Conservation (phyloP, 92 coral and sea anemone species). For the Paragorgia papillata region DNA sequence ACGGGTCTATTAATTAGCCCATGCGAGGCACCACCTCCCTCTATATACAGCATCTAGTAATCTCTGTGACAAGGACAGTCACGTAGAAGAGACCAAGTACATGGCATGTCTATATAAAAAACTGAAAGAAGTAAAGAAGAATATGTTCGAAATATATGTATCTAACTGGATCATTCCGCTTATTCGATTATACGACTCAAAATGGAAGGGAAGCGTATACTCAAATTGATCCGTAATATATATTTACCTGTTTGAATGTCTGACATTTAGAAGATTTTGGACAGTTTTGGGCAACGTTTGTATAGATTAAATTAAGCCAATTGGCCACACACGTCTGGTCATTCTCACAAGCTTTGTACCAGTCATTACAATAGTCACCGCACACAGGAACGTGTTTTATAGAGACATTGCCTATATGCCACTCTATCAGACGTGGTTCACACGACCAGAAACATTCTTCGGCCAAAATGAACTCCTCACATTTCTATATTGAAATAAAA, state of each 20-base stretch:
- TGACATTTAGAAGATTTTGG: slow-evolving; percentile 57
- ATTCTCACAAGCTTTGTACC: slow-evolving; percentile 86
- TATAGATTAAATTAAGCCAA: slow-evolving; percentile 62
- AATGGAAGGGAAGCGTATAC: too few relatives aligned
- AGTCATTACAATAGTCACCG: slow-evolving; percentile 67
- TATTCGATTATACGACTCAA: too few relatives aligned
- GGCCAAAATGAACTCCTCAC: slow-evolving; percentile 70
- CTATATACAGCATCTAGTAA: too few relatives aligned
- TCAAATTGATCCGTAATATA: too few relatives aligned
- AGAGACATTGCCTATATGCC: slow-evolving; percentile 50
- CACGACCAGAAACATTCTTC: slow-evolving; percentile 88
- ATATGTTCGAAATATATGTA: too few relatives aligned
- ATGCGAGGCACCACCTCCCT: too few relatives aligned
- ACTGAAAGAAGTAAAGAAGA: too few relatives aligned
- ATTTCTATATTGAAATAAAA: slow-evolving; percentile 45
- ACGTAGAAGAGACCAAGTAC: too few relatives aligned
- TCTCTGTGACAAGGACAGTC: too few relatives aligned
- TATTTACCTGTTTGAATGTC: slow-evolving; percentile 73
- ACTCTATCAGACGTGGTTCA: slow-evolving; percentile 80
- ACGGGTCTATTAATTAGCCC: too few relatives aligned
- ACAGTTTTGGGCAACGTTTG: slow-evolving; percentile 59
- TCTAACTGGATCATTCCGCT: too few relatives aligned
- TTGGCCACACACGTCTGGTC: slow-evolving; percentile 74
- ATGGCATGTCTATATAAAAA: too few relatives aligned
- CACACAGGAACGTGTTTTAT: slow-evolving; percentile 72